phyloP scores from a whole-genome alignment of 2,888 invertebrate genomes.

The Folsomia manolachei region DNA sequence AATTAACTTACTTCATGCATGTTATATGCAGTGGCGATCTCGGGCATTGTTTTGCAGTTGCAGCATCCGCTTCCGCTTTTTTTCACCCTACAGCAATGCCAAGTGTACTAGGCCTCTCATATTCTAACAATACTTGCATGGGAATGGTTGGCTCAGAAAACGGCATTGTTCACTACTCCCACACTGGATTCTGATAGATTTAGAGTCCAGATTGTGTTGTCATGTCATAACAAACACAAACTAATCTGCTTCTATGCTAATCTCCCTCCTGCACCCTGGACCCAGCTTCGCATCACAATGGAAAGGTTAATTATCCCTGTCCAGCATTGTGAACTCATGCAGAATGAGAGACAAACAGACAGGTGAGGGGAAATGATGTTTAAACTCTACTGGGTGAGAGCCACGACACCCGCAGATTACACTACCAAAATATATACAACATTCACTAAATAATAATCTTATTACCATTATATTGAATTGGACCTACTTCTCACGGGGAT shows the following conservation, averaged over 20 bases:
- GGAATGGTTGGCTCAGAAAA: not conserved
- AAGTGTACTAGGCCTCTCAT: no score
- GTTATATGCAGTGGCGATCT: no score
- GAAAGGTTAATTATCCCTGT: not conserved
- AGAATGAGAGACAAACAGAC: not conserved
- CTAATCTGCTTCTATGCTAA: not conserved
- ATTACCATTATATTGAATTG: no score
- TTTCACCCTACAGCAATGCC: not conserved
- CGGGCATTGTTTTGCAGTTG: no score
- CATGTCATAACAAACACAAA: not conserved
- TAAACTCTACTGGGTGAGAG: no score
- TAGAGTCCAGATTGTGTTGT: not conserved
- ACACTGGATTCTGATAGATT: not conserved
- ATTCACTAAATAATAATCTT: no score
- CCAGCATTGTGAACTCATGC: not conserved
- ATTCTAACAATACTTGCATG: not conserved
- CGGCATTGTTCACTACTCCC: not conserved
- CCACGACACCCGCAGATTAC: no score
- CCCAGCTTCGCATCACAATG: no score
- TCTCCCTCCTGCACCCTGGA: not conserved
- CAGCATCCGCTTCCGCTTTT: not conserved
- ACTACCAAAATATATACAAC: no score
- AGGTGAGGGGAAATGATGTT: not conserved
- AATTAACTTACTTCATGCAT: no score
- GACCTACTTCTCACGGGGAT: no score